These are phyloP conservation scores for Tridacna gigas DNA, from an alignment of 2,888 invertebrate genomes.

Conservation along the genomic window DNA sequence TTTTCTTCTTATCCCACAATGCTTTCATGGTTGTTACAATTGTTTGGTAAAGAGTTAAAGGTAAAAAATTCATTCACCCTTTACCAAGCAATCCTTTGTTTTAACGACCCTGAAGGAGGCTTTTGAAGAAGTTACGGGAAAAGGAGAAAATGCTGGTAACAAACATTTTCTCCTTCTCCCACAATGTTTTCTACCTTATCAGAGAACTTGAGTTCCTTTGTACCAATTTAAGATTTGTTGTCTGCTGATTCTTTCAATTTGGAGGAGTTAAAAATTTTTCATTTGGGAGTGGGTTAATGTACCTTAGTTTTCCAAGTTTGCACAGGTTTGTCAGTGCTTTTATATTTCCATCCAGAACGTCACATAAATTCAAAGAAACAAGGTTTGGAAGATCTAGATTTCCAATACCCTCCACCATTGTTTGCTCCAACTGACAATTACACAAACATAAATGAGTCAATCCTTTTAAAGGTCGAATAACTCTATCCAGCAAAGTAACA, in stretches of 20 bases:
- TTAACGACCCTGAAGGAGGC: too few species aligned
- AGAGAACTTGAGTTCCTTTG: too few species aligned
- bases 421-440: slow-evolving; percentile 86
- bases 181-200: too few species aligned
- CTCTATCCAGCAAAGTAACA: slow-evolving; percentile 79
- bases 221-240: too few species aligned
- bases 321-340: slow-evolving; percentile 85
- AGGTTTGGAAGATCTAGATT: slow-evolving; percentile 88
- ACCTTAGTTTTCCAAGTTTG: slow-evolving; percentile 86
- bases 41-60: neutral
- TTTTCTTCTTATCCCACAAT: slow-evolving; percentile 1
- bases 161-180: too few species aligned
- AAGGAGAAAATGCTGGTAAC: too few species aligned
- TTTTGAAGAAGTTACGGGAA: too few species aligned
- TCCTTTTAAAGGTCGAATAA: slow-evolving; percentile 88
- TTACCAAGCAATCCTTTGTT: too few species aligned
- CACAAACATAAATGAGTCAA: slow-evolving; percentile 91
- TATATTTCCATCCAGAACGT: slow-evolving; percentile 88
- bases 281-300: slow-evolving; percentile 36
- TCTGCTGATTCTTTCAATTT: too few species aligned
- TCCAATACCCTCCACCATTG: slow-evolving; percentile 88
- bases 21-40: neutral
- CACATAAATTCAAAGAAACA: slow-evolving; percentile 91
- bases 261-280: too few species aligned
- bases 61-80: too few species aligned